Evolutionary conservation across 2,113 vertebrate species (phyloP).

Genomic region (Ursus arctos): DNA sequence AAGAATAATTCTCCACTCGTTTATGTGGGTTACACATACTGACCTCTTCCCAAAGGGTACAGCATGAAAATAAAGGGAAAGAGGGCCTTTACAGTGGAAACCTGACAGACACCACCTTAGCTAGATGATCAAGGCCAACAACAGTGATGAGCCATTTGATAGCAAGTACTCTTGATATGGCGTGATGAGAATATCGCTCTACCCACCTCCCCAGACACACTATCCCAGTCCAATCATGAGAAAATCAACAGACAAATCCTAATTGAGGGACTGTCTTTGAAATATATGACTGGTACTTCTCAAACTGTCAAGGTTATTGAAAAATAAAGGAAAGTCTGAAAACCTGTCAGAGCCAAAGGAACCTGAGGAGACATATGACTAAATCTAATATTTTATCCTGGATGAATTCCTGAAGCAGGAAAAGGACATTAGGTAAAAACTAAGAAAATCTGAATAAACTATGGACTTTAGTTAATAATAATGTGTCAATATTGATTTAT

Average conservation of each 20-base stretch:
- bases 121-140: neutral
- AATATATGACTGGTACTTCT: neutral
- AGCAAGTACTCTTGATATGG: neutral
- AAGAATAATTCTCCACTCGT: neutral
- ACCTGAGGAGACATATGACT: neutral
- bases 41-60: neutral
- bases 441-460: neutral
- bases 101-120: neutral
- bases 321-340: neutral
- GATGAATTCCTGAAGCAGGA: neutral
- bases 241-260: neutral
- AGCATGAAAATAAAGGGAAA: neutral
- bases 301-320: neutral
- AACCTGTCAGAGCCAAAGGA: neutral
- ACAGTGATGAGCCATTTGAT: neutral
- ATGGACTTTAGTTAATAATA: neutral
- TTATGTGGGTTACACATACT: neutral
- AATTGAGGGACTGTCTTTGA: neutral
- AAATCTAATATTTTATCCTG: neutral
- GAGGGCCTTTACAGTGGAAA: neutral
- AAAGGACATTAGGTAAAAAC: neutral
- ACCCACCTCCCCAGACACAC: neutral
- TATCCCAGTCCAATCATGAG: neutral
- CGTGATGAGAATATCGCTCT: neutral
- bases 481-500: neutral